Evolutionary conservation across 2,113 vertebrate genomes (phyloP).

Genomic region (Quiscalus mexicanus): DNA sequence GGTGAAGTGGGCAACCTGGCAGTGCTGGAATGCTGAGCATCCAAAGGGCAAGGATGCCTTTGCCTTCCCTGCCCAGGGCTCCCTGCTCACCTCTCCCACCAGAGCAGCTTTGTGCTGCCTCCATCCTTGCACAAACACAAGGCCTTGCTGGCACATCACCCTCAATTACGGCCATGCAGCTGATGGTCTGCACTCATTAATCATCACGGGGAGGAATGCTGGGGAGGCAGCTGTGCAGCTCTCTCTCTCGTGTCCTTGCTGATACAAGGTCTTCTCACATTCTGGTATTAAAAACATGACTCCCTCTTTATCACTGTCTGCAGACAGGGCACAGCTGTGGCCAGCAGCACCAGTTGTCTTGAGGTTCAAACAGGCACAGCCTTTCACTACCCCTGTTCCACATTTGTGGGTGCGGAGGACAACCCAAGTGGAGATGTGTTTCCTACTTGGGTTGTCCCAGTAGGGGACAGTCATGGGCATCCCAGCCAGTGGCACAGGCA

Average conservation of each 20-base stretch:
- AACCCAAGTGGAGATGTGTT: background rate
- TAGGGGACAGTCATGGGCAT: background rate
- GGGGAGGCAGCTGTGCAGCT: conserved; percentile 37
- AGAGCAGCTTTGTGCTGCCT: background rate
- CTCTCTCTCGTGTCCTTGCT: conserved; percentile 52
- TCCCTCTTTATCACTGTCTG: conserved; percentile 51
- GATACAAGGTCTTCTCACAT: conserved; percentile 46
- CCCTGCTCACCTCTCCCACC: background rate
- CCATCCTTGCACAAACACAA: background rate
- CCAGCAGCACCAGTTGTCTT: background rate
- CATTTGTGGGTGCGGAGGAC: background rate
- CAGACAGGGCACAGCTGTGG: conserved; percentile 70
- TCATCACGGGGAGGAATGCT: conserved; percentile 65
- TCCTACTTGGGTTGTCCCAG: no score
- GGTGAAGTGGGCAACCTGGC: fast-evolving
- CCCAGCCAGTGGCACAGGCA: no score
- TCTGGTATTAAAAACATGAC: conserved; percentile 43
- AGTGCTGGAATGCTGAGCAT: fast-evolving
- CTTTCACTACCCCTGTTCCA: background rate
- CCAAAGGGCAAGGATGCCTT: fast-evolving
- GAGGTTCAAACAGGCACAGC: background rate
- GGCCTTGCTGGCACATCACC: background rate
- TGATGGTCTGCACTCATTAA: conserved; percentile 30
- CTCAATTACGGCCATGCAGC: background rate
- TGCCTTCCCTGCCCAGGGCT: background rate